Evolutionary conservation across 2,113 vertebrate species (phyloP), one percentile per base, ranked within the genome.

Genomic region (Oxygymnocypris stewartii): DNA sequence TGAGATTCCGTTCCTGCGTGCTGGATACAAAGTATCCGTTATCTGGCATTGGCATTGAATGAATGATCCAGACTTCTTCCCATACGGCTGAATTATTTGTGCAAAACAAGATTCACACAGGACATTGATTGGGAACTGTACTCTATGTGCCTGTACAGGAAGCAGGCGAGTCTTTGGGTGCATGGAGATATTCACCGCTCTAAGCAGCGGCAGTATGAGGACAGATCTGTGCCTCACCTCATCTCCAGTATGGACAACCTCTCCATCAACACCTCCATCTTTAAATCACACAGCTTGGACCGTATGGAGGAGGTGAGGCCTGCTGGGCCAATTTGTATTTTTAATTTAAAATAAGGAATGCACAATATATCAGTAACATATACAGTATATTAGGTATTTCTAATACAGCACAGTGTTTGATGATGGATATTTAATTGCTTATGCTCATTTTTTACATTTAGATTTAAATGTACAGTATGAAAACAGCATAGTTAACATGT

Each of bases 161-260:
- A 97, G 84, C 98, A 99, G 91, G 85, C 94, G 0, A 90, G 91
- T 1, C 88, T 99, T 65, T 99, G 98, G 97, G 88, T 94, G 79
- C 95, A 97, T 87, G 97, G 98, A 69, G 96, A 98, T 86, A 89
- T 94, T 78, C 94, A 94, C 71, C 94, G 90, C 75, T 94, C 96
- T 18, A 96, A 96, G 90, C 93, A 93, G 79, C 89, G 63, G 84
- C 87, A 87, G 28, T 84, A 87, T 78, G 94, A 93, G 75, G 95
- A 96, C 80, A 95, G 92, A 85, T 92, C 88, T 4, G 88, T 96
- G 82, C 92, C 95, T 77, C 95, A 93, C 88, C 96, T 99, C 89
- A 95, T 98, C 88, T 94, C 94, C 86, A 94, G 93, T 77, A 94
- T 99, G 93, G 96, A 95, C 65, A 93, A 96, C 42, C 92, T 99